A percentile compares a stretch with the other conserved stretches of the same genome.
Conservation (phyloP, 2,113 vertebrate species). For the Marmota flaviventris region DNA sequence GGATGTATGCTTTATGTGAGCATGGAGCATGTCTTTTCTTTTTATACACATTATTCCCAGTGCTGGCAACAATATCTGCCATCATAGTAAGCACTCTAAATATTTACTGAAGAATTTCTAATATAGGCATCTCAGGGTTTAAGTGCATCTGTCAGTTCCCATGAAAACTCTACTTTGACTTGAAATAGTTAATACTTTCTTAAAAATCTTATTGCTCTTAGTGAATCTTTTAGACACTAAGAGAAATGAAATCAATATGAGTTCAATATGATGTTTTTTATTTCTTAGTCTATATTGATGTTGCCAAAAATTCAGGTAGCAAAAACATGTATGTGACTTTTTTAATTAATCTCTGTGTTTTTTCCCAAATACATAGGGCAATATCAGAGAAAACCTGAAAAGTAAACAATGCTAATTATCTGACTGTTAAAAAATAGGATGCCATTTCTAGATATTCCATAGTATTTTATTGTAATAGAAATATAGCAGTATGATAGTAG, state of each 20-base stretch:
- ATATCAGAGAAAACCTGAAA: constrained; percentile 26
- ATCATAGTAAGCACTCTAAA: neutral
- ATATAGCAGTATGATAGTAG: neutral
- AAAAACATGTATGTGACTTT: constrained; percentile 46
- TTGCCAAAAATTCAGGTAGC: neutral
- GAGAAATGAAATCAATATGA: constrained; percentile 47
- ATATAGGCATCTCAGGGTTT: neutral
- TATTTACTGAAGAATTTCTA: constrained; percentile 15
- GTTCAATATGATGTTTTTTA: constrained; percentile 55
- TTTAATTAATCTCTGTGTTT: constrained; percentile 30
- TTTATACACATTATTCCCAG: neutral
- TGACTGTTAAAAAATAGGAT: neutral
- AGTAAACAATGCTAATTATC: constrained; percentile 7
- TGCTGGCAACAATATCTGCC: neutral
- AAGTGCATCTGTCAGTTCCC: neutral
- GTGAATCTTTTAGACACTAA: constrained; percentile 18
- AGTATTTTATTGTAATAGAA: constrained; percentile 19
- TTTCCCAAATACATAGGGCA: neutral
- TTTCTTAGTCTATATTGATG: constrained; percentile 37
- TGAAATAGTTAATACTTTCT: constrained; percentile 17
- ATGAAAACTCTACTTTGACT: neutral
- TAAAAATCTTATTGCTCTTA: constrained; percentile 11
- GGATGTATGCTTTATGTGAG: neutral
- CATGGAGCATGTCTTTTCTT: neutral
- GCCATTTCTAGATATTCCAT: neutral